Conservation (phyloP, 2,113 vertebrate species). For the Copsychus sechellarum region DNA sequence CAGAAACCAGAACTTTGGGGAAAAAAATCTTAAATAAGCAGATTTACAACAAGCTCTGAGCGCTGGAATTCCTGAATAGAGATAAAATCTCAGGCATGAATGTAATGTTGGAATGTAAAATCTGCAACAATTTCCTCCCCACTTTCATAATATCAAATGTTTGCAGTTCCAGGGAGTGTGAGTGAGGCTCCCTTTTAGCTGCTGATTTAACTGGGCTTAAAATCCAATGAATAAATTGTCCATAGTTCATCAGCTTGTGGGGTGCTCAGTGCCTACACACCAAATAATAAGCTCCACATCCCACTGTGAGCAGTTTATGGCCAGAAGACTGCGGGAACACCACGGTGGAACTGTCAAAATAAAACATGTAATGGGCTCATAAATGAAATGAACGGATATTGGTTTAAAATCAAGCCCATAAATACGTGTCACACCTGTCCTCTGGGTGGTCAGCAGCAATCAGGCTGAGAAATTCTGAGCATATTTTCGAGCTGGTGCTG, state of each 20-base stretch:
- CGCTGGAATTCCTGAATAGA: background rate
- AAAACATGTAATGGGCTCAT: background rate
- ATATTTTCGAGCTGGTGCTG: background rate
- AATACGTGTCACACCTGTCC: constrained; percentile 15
- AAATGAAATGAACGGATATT: background rate
- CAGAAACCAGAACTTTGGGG: background rate
- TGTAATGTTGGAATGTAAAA: background rate
- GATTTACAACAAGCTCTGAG: background rate
- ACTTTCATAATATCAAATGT: background rate
- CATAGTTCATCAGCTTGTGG: constrained; percentile 29
- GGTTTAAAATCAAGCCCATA: constrained; percentile 38
- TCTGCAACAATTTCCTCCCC: background rate
- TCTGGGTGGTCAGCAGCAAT: constrained; percentile 31
- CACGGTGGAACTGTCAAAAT: constrained; percentile 1
- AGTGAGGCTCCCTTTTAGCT: background rate
- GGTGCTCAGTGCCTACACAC: background rate
- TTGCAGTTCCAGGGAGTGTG: background rate
- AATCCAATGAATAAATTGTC: constrained; percentile 62
- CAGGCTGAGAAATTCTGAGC: background rate
- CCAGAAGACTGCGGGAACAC: background rate
- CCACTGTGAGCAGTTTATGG: background rate
- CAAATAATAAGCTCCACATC: constrained; percentile 24
- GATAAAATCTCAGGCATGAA: background rate
- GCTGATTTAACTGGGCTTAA: constrained; percentile 40
- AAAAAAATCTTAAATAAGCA: background rate